Evolutionary conservation across 1,140 invertebrate species (phyloP), one percentile per base, ranked within the genome.

Genomic region (Caerostris extrusa): DNA sequence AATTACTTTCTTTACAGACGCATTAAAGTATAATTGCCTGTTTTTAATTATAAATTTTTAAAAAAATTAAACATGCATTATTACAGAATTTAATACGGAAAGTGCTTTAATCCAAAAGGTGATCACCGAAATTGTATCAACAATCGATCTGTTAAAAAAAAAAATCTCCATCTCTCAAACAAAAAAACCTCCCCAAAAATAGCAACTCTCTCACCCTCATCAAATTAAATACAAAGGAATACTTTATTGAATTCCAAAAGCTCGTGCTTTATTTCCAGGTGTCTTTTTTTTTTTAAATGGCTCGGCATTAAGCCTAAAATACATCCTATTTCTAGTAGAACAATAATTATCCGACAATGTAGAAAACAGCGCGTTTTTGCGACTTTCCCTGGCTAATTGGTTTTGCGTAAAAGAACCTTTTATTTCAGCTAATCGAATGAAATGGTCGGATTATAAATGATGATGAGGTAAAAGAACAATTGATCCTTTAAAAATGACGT

Each of bases 371-470:
- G 8, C 5, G 5, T 10, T 50, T 77, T 77, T 77, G 8, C 7
- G 71, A 8, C 71, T 50, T 77, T 77, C 50, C 7, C 71, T 12
- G 34, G 12, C 34, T 77, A 77, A 77, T 77, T 77, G 71, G 7
- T 53, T 77, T 77, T 50, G 34, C 34, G 8, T 77, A 77, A 77
- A 12, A n/a, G 53, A 53, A 34, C 34, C 71, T 12, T 77, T 81
- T 85, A 19, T 85, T 57, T 57, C 3, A 57, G 55, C 57, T 85
- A 85, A 85, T 85, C 82, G 82, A 85, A 85, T 85, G 6, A 85
- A 58, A 85, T 57, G 57, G 10, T 17, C 5, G 5, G n/a, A 85
- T n/a, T 85, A 85, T 85, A 58, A 17, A 85, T 85, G 82, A 85
- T 85, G 82, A 85, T 57, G 82, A 85, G 82, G 55, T 34, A 85